phyloP scores from a whole-genome alignment of 2,797 vertebrate genomes.

The Bovichtus variegatus region DNA sequence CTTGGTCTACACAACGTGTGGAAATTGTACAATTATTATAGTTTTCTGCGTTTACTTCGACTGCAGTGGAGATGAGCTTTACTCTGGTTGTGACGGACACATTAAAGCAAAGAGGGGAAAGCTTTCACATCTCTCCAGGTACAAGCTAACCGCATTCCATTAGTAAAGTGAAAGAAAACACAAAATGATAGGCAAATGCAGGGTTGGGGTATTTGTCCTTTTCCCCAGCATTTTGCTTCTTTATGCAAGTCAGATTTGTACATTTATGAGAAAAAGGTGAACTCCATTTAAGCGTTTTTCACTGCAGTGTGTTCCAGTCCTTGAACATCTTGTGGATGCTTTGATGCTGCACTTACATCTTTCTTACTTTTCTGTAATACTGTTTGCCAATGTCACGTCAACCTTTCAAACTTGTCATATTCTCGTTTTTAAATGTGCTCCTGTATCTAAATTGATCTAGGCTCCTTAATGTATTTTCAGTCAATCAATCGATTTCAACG shows the following conservation, averaged over 20 bases:
- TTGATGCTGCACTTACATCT: background rate
- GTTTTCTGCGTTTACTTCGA: constrained; percentile 6
- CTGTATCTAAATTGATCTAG: background rate
- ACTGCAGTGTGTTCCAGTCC: background rate
- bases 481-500: background rate
- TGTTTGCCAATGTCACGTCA: constrained; percentile 6
- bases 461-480: background rate
- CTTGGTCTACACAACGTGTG: constrained; percentile 4
- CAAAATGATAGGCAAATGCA: constrained; percentile 2
- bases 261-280: constrained; percentile 9
- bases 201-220: background rate
- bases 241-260: background rate
- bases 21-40: constrained; percentile 7
- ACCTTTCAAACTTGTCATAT: background rate
- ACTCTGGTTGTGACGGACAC: constrained; percentile 12
- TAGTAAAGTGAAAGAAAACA: constrained; percentile 10
- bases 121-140: constrained; percentile 29
- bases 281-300: background rate
- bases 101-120: constrained; percentile 36
- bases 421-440: background rate
- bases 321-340: background rate
- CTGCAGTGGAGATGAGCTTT: constrained; percentile 19
- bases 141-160: constrained; percentile 28
- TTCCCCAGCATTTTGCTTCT: background rate
- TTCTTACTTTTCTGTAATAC: background rate